phyloP scores from a whole-genome alignment of 2,113 vertebrate species.

The Oenanthe oenanthe region DNA sequence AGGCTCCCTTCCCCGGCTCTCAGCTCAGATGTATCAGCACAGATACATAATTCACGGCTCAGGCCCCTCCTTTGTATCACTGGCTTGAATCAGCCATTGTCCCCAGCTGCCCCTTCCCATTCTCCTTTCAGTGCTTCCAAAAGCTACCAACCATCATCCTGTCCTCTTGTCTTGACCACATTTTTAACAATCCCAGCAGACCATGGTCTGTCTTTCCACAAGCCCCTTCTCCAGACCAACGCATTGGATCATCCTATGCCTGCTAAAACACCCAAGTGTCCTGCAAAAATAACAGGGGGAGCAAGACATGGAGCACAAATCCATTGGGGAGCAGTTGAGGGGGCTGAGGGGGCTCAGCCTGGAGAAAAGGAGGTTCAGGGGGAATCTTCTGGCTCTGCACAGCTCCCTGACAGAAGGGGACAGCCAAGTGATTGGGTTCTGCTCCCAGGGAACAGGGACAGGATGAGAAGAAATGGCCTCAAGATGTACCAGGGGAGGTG shows the following conservation, averaged over 20 bases:
- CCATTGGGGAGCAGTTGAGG: background rate
- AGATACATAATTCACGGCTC: background rate
- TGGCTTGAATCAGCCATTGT: background rate
- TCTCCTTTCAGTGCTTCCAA: background rate
- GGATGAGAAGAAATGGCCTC: accelerated
- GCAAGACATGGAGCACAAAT: background rate
- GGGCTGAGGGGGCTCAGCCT: background rate
- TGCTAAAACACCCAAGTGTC: background rate
- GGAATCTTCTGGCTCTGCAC: background rate
- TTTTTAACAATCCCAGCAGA: background rate
- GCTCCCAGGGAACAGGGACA: background rate
- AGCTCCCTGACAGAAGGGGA: background rate
- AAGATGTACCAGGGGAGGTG: background rate
- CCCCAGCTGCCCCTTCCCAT: background rate
- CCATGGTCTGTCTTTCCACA: background rate
- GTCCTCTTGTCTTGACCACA: background rate
- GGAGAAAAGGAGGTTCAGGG: background rate
- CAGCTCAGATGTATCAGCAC: background rate
- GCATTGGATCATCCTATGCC: background rate
- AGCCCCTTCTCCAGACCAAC: background rate
- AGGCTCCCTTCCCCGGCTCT: background rate
- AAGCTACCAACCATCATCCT: background rate
- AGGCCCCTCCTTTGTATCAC: background rate
- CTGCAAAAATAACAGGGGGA: background rate
- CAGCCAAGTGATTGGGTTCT: accelerated